These are phyloP conservation scores for Myiozetetes cayanensis DNA, from an alignment of 2,113 vertebrate genomes.

Conservation along the genomic window DNA sequence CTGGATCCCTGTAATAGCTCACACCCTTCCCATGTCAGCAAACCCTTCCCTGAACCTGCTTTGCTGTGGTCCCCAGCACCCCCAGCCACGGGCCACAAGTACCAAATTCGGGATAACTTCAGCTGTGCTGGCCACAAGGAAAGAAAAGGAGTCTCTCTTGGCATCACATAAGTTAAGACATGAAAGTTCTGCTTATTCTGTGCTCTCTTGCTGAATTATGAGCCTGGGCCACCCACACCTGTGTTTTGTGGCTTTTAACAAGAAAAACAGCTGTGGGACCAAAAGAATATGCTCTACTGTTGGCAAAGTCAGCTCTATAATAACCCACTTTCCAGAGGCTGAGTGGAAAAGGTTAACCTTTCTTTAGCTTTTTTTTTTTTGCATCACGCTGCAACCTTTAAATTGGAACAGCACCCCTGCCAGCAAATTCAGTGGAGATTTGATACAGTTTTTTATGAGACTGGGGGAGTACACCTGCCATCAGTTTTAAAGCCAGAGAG, in stretches of 20 bases:
- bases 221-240: not conserved
- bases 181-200: rapidly evolving
- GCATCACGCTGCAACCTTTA: not conserved
- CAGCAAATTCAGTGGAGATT: not conserved
- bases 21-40: not conserved
- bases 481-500: not conserved
- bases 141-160: not conserved
- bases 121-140: not conserved
- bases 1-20: not conserved
- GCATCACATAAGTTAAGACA: not conserved
- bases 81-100: not conserved
- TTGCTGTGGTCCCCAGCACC: not conserved
- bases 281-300: not conserved
- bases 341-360: not conserved
- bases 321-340: not conserved
- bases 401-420: not conserved
- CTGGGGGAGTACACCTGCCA: not conserved
- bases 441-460: not conserved
- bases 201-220: not conserved
- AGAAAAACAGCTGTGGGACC: not conserved
- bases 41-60: not conserved
- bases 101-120: not conserved
- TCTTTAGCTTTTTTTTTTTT: not conserved
- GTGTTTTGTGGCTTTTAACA: not conserved
- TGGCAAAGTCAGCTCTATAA: not conserved